Evolutionary conservation across 2,113 vertebrate species (phyloP), one percentile per base, ranked within the genome.

Genomic region (Camelus bactrianus): DNA sequence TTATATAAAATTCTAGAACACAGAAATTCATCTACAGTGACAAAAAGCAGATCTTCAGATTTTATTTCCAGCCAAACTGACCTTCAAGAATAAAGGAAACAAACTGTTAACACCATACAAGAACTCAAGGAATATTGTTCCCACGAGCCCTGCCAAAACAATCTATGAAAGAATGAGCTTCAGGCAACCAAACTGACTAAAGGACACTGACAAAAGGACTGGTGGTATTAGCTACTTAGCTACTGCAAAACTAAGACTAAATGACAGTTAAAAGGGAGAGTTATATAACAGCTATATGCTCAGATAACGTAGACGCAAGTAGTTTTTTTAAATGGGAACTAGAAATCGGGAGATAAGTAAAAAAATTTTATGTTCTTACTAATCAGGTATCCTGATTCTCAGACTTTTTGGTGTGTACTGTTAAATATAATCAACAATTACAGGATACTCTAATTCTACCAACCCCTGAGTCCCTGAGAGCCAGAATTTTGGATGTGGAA

Each of bases 1-100:
- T 96, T 75, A 91, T 16, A 94, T 19, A 88, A 60, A 87, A 92
- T n/a, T 77, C 28, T 46, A 82, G 24, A 83, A 70, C 56, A 77
- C 32, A 20, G 7, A 54, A 77, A 87, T 7, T 91, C 70, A 94
- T 15, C 52, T 89, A 70, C 48, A 58, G n/a, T 69, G 54, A 64
- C 16, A 30, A 64, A 93, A 80, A 50, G 24, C 56, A 38, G 42
- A 52, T 38, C 17, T 22, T 52, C 38, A 48, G 9, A 76, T 62
- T 90, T 84, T 77, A 83, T 52, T 94, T 70, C 14, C 62, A 79
- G 19, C 4, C 48, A 76, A 79, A 62, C 1, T 35, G 42, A 91
- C 50, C 67, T 75, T 82, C 32, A 91, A 42, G 30, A 67, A 76
- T 35, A 84, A 35, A 91, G 26, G 9, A 10, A 48, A 79, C 4